Percentiles rank a stretch among this genome's conserved stretches.
phyloP scores from a whole-genome alignment of 2,888 invertebrate genomes.

The Pogonocherus hispidulus region DNA sequence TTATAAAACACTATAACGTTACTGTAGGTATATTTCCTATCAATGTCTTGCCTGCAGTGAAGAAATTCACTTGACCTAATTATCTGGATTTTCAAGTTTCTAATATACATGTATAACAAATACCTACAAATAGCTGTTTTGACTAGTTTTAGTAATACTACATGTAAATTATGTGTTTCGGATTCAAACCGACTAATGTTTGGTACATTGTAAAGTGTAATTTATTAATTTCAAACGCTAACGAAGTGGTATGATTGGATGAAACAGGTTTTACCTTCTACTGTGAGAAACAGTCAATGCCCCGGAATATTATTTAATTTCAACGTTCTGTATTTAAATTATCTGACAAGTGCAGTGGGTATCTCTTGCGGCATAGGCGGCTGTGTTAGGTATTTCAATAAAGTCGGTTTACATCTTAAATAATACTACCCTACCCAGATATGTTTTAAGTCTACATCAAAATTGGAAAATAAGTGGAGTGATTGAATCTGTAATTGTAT shows the following conservation, averaged over 20 bases:
- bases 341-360: slow-evolving; percentile 60
- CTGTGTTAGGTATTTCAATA: neutral
- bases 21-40: too few relatives aligned
- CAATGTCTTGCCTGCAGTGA: slow-evolving; percentile 7
- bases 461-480: too few relatives aligned
- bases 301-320: slow-evolving; percentile 65
- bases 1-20: too few relatives aligned
- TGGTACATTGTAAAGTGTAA: slow-evolving; percentile 52
- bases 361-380: slow-evolving; percentile 40
- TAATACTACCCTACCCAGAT: too few relatives aligned
- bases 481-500: too few relatives aligned
- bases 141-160: slow-evolving; percentile 44
- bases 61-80: slow-evolving; percentile 26
- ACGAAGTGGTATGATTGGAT: slow-evolving; percentile 63
- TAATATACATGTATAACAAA: slow-evolving; percentile 17
- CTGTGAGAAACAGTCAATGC: slow-evolving; percentile 63
- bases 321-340: slow-evolving; percentile 64
- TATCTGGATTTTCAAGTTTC: slow-evolving; percentile 14
- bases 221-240: slow-evolving; percentile 64
- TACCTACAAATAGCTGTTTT: slow-evolving; percentile 23
- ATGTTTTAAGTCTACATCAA: too few relatives aligned
- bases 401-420: too few relatives aligned
- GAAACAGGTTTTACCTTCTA: slow-evolving; percentile 62
- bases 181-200: slow-evolving; percentile 35
- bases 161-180: slow-evolving; percentile 45